Evolutionary conservation across 2,888 invertebrate genomes (phyloP).

Genomic region (Stomorhina lunata): DNA sequence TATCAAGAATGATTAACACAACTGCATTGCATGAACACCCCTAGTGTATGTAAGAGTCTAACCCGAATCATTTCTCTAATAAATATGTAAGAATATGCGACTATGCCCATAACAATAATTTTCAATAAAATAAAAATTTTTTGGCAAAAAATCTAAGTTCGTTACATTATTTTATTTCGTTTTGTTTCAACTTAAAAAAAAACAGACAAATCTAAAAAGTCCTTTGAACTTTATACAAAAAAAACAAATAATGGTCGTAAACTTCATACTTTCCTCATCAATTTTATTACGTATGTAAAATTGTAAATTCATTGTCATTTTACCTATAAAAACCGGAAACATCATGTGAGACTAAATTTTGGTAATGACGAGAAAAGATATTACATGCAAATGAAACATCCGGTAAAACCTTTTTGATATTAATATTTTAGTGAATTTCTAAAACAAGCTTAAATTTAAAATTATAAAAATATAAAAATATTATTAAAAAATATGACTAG

Average conservation of each 20-base stretch:
- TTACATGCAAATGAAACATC: conserved; percentile 30
- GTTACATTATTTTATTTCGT: background rate
- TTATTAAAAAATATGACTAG: background rate
- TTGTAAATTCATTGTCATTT: conserved; percentile 14
- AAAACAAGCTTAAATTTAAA: too few relatives aligned
- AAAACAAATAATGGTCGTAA: background rate
- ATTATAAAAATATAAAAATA: too few relatives aligned
- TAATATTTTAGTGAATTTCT: too few relatives aligned
- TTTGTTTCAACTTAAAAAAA: background rate
- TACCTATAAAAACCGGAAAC: conserved; percentile 17
- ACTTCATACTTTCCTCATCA: background rate
- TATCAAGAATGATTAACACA: too few relatives aligned
- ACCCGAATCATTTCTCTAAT: background rate
- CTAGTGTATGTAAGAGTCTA: background rate
- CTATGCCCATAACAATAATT: conserved; percentile 22
- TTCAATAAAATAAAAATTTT: conserved; percentile 33
- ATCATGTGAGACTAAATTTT: conserved; percentile 27
- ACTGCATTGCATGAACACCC: too few relatives aligned
- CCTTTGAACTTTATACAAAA: background rate
- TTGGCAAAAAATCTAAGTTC: conserved; percentile 23
- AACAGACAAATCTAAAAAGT: background rate
- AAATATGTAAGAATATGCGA: background rate
- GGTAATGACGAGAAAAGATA: conserved; percentile 45
- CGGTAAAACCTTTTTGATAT: too few relatives aligned
- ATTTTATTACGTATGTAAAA: background rate